These are phyloP conservation scores for Amblyteles armatorius DNA, from an alignment of 2,888 invertebrate species.

Conservation along the genomic window DNA sequence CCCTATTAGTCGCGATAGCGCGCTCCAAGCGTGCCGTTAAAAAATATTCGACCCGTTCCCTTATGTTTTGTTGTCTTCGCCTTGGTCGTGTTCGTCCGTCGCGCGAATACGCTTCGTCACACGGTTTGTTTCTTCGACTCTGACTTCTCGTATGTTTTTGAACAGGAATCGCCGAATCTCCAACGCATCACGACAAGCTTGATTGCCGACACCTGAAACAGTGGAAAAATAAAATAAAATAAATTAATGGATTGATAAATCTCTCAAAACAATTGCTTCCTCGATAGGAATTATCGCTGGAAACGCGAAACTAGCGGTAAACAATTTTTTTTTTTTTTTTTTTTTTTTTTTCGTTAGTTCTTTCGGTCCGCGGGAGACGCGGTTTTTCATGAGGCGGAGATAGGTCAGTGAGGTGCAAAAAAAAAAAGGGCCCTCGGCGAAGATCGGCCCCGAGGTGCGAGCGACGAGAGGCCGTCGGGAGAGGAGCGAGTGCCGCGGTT, in stretches of 20 bases:
- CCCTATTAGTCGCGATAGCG: slow-evolving; percentile 11
- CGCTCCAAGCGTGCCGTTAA: slow-evolving; percentile 47
- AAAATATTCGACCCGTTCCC: slow-evolving; percentile 25
- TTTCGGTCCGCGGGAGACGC: slow-evolving; percentile 37
- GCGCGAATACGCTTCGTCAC: slow-evolving; percentile 79
- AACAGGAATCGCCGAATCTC: slow-evolving; percentile 82
- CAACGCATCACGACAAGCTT: slow-evolving; percentile 83
- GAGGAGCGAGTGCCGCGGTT: slow-evolving; percentile 16
- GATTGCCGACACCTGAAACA: slow-evolving; percentile 80
- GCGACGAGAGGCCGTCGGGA: background rate
- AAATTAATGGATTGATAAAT: background rate
- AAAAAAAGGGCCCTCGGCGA: background rate
- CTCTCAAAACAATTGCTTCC: background rate
- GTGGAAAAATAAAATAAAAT: slow-evolving; percentile 42
- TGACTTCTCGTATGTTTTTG: slow-evolving; percentile 81
- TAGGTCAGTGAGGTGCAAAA: background rate
- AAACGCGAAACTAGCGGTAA: background rate
- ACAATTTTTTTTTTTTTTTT: slow-evolving; percentile 6
- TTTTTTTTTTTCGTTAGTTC: background rate
- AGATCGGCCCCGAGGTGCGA: background rate
- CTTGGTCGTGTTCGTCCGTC: slow-evolving; percentile 32
- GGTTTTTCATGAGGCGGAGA: slow-evolving; percentile 34
- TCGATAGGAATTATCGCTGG: background rate
- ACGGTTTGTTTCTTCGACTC: slow-evolving; percentile 80
- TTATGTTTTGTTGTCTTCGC: slow-evolving; percentile 3